Evolutionary conservation across 2,113 vertebrate species (phyloP), one percentile per base, ranked within the genome.

Genomic region (Hippocampus abdominalis): DNA sequence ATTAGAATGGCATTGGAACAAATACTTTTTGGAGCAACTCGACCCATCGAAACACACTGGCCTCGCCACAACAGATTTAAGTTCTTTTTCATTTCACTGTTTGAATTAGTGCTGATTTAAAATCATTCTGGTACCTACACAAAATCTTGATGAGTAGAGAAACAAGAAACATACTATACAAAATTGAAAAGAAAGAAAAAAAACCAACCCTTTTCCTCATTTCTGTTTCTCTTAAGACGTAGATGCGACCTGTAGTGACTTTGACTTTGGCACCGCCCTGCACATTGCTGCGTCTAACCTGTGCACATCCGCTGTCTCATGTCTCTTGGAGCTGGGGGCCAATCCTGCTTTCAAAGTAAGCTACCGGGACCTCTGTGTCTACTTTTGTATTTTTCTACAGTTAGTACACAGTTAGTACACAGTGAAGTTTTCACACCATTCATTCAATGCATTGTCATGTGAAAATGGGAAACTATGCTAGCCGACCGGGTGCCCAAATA

Each of bases 171-270:
- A 44, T n/a, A 64, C 4, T 15, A 15, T 27, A 36, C 32, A 0
- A 36, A 36, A 36, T 36, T 36, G 32, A 36, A 36, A 36, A 36
- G 32, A 36, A 36, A 36, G 32, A 42, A n/a, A 11, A n/a, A 25
- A 2, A 59, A 13, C 48, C 4, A 20, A 27, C 66, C 21, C 42
- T 42, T 54, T 15, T 62, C 27, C 56, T 69, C 5, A 10, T 54
- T 21, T 44, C 25, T 25, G 25, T 46, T 49, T 66, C 21, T 57
- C 49, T 42, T 42, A 46, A 98, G 97, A 97, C 84, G 93, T 98
- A 70, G 96, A 99, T 77, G 94, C 95, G 81, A 99, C 97, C 76
- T 99, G 97, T 88, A 96, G 95, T 80, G 97, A 99, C 89, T 98
- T 98, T 85, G 93, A 95, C 89, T 99, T 98, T 81, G 97, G 97